Evolutionary conservation across 1,140 invertebrate genomes (phyloP).

Genomic region (Hormaphis cornu): DNA sequence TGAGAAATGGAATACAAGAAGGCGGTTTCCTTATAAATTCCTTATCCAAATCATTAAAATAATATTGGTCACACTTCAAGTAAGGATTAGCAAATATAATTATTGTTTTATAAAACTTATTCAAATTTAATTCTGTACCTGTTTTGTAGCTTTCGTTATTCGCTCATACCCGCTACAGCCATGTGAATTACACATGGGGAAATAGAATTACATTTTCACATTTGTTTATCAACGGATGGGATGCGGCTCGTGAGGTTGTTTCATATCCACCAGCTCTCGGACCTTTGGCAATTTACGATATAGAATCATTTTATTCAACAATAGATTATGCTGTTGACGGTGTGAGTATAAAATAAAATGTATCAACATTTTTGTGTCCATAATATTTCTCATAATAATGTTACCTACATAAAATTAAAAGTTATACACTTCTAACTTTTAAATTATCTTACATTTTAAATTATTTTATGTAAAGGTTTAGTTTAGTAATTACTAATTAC

Average conservation of each 20-base stretch:
- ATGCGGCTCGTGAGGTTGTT: constrained; percentile 77
- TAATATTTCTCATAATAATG: background rate
- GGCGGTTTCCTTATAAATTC: constrained; percentile 92
- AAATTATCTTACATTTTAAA: too few species aligned
- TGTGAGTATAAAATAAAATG: constrained; percentile 40
- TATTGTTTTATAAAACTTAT: background rate
- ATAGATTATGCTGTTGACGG: constrained; percentile 75
- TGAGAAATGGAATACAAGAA: constrained; percentile 88
- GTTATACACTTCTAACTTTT: too few species aligned
- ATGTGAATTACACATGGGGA: constrained; percentile 91
- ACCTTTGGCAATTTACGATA: constrained; percentile 81
- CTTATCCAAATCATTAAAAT: constrained; percentile 92
- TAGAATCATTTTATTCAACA: constrained; percentile 69
- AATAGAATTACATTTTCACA: constrained; percentile 89
- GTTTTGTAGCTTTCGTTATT: constrained; percentile 69
- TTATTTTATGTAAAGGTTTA: too few species aligned
- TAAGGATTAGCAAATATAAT: constrained; percentile 38
- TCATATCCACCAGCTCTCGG: constrained; percentile 88
- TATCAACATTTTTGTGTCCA: background rate
- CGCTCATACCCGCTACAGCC: constrained; percentile 84
- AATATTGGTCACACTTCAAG: constrained; percentile 83
- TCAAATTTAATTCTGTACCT: background rate
- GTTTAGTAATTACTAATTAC: too few species aligned
- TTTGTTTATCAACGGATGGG: constrained; percentile 78
- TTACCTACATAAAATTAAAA: too few species aligned